Base-by-base conservation (phyloP, 2,888 invertebrate species). In the Phengaris alcon region DNA sequence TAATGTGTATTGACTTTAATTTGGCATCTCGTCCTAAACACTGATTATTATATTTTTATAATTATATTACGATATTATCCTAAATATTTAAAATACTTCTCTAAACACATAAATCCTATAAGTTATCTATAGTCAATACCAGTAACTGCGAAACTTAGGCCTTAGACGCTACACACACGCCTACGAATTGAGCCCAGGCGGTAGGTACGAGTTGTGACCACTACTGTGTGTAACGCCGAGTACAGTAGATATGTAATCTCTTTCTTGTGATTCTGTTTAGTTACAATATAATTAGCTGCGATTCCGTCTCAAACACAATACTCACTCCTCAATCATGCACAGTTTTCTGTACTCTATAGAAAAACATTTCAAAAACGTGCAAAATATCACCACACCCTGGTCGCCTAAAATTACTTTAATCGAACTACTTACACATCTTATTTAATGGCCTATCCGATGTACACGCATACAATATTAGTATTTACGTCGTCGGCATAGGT, bases 1-100 rank as follows among this genome's bases (percentile, higher is more conserved):
- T 94, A 94, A 93, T 90, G 90, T 90, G 95, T 95, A 95, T 95
- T 95, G 95, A 95, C 95, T 95, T 95, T 94, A 91, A 94, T 95
- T 95, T 95, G 95, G 95, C 95, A 95, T 91, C 93, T 93, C 91
- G 88, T 90, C 88, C 93, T 93, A 93, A 91, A 93, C 93, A 93
- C 91, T 89, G 92, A 93, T 90, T 91, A 91, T 86, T 85, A 85
- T 88, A 84, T 87, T 86, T 82, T 81, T 35, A 81, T 84, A 84
- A 89, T 91, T 89, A 89, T 87, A 88, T 87, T 90, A 90, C 84
- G 86, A 86, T 88, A 92, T 88, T 89, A 91, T 88, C 79, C 92
- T 92, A 93, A 89, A 92, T 92, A 91, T 93, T 93, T 93, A 92
- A 93, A 93, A 93, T 93, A 93, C 93, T 92, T 91, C 83, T 92